phyloP scores from a whole-genome alignment of 2,888 invertebrate genomes.

The Hydraecia micacea region DNA sequence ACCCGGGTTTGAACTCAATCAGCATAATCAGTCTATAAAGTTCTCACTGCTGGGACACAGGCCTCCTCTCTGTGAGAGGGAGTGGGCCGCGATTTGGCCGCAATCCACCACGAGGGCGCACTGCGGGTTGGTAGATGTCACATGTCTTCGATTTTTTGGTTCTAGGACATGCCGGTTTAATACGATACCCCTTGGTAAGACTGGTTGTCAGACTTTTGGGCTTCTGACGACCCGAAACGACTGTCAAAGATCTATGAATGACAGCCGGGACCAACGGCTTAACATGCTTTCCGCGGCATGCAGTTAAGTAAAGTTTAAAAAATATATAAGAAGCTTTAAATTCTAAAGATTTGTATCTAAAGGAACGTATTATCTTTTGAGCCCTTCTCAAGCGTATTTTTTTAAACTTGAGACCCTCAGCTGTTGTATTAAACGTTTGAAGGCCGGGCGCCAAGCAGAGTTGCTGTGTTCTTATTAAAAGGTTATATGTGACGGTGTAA shows the following conservation, averaged over 20 bases:
- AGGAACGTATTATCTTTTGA: slow-evolving; percentile 32
- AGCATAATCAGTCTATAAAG: too few species aligned
- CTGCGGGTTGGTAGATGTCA: too few species aligned
- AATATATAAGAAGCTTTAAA: slow-evolving; percentile 1
- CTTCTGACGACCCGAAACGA: neutral
- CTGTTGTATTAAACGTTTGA: neutral
- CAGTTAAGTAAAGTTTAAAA: neutral
- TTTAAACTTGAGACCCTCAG: slow-evolving; percentile 13
- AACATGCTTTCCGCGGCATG: accelerated
- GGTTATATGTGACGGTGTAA: neutral
- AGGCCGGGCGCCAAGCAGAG: neutral
- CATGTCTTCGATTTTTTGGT: too few species aligned
- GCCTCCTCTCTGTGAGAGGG: too few species aligned
- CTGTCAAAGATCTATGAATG: slow-evolving; percentile 1
- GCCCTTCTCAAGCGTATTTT: neutral
- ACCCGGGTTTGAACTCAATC: too few species aligned
- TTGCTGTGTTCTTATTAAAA: neutral
- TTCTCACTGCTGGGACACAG: too few species aligned
- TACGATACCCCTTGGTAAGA: too few species aligned
- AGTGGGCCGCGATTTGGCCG: too few species aligned
- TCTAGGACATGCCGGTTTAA: too few species aligned
- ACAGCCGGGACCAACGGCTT: neutral
- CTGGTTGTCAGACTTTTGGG: too few species aligned
- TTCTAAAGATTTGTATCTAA: slow-evolving; percentile 28
- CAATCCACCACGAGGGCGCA: too few species aligned